Evolutionary conservation across 2,113 vertebrate species (phyloP).

Genomic region (Carettochelys insculpta): DNA sequence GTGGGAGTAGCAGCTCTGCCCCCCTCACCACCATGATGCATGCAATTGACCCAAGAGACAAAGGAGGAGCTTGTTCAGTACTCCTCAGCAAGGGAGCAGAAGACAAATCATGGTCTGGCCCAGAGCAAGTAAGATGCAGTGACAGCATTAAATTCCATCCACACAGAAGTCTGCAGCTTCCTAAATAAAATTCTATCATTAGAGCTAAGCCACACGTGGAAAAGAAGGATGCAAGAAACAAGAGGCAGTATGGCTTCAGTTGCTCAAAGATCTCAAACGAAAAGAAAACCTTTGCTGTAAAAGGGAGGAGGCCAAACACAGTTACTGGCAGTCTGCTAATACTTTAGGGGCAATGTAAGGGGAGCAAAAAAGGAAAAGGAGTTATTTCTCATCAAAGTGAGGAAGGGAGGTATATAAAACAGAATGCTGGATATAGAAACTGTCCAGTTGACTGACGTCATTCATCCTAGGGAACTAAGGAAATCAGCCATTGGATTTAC

Average conservation of each 20-base stretch:
- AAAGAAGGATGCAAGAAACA: neutral
- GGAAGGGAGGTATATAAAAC: neutral
- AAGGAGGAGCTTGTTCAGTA: neutral
- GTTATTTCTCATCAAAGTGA: neutral
- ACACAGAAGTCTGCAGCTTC: neutral
- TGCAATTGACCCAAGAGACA: neutral
- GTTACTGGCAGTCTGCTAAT: neutral
- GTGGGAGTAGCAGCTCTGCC: neutral
- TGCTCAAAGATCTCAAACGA: neutral
- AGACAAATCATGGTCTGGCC: neutral
- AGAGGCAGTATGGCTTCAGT: neutral
- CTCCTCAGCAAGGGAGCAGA: neutral
- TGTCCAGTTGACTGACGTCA: neutral
- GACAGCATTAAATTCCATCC: neutral
- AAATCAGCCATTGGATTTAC: neutral
- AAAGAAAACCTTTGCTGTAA: neutral
- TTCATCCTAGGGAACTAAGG: neutral
- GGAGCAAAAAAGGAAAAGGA: neutral
- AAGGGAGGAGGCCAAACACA: neutral
- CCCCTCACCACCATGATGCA: neutral
- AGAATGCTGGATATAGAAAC: neutral
- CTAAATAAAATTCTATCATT: neutral
- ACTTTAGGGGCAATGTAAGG: neutral
- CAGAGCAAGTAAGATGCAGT: neutral
- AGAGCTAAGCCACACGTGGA: neutral